Evolutionary conservation across 2,888 invertebrate species (phyloP).

Genomic region (Rhagophthalmus giganteus): DNA sequence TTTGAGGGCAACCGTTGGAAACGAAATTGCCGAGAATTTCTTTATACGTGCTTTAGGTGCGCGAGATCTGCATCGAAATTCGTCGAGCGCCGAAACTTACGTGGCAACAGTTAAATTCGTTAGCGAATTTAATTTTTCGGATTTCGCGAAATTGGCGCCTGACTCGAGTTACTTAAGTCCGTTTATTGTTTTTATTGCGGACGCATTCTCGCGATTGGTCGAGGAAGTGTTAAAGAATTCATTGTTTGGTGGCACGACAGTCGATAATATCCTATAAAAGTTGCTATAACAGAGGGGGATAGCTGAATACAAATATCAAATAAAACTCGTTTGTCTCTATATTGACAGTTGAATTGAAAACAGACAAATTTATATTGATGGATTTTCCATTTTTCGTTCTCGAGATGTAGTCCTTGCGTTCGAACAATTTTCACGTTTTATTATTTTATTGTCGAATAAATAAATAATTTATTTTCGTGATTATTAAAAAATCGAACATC

Average conservation of each 20-base stretch:
- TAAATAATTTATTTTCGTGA: no score
- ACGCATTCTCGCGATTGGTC: conserved; percentile 12
- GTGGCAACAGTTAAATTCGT: no score
- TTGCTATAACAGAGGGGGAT: conserved; percentile 19
- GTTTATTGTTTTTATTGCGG: no score
- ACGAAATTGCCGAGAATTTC: neutral
- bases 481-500: no score
- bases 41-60: neutral
- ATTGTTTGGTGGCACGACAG: conserved; percentile 21
- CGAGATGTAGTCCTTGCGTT: conserved; percentile 6
- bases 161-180: no score
- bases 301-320: conserved; percentile 29
- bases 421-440: neutral
- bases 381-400: conserved; percentile 11
- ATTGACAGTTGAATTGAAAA: conserved; percentile 33
- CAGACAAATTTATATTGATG: conserved; percentile 28
- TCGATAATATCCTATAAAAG: conserved; percentile 24
- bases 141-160: no score
- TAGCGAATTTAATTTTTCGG: no score
- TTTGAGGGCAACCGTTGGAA: conserved; percentile 20
- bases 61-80: neutral
- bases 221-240: conserved; percentile 19
- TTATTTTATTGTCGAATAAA: no score
- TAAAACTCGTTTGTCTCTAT: conserved; percentile 31
- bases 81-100: no score